Base-by-base conservation (phyloP, 1,140 invertebrate species). In the Eriocheir sinensis region DNA sequence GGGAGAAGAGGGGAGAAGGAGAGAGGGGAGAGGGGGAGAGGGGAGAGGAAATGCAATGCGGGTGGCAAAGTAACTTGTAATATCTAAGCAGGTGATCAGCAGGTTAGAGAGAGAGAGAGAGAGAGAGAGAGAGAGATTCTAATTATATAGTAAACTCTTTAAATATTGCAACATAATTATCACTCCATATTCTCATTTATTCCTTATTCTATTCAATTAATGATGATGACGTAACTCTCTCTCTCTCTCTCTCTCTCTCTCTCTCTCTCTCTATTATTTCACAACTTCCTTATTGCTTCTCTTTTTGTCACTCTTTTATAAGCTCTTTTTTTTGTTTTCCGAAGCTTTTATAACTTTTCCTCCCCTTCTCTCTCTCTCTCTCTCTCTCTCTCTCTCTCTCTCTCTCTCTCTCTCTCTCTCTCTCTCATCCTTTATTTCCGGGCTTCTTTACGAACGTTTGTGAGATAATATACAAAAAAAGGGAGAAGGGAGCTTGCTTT, bases 331-430 rank as follows among this genome's bases (percentile, higher is more conserved):
- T 32, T 81, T 15, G 27, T 81, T 27, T 27, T 72, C 53, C 27
- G 9, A 15, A 30, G 17, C 80, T 81, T 53, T 36, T 6, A 30
- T 81, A 2, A 15, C 53, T 72, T 27, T 72, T 27, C 27, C 53
- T 72, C 27, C 53, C 27, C 53, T 72, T 36, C 2, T 36, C 83
- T 32, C 83, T 86, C 83, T 86, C 83, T 86, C 83, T 38, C 83
- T 86, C 83, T 86, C 83, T 86, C 32, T 86, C 32, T 36, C 32
- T 86, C 32, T 86, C 32, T 86, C 81, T 85, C 81, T 80, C 79
- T 27, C 27, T 27, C 79, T 80, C 79, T 80, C 79, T 80, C 79
- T 80, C 79, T 80, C 79, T 80, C 79, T 80, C 79, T 80, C 79
- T 80, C 79, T 80, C 79, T 80, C 79, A 30, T 40, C 38, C 34